Evolutionary conservation across 1,140 invertebrate genomes (phyloP).

Genomic region (Odontomachus brunneus): DNA sequence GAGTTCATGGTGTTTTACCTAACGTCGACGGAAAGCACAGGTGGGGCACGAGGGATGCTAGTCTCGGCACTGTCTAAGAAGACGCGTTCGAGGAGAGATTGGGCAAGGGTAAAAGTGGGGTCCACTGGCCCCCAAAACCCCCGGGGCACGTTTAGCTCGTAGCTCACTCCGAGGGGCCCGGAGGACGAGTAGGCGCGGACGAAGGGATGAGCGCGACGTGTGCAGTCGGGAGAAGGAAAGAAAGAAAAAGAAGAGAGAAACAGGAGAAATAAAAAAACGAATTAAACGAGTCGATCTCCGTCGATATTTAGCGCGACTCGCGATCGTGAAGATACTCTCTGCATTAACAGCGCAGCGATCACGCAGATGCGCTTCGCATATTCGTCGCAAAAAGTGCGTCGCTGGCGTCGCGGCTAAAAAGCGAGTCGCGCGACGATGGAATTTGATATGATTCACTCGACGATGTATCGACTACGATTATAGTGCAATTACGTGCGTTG

Average conservation of each 20-base stretch:
- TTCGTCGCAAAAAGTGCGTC: conserved; percentile 1
- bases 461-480: conserved; percentile 24
- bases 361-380: no score
- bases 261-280: background rate
- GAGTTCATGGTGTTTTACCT: background rate
- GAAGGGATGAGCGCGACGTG: conserved; percentile 40
- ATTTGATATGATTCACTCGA: conserved; percentile 43
- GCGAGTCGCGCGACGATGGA: background rate
- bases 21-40: background rate
- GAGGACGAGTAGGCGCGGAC: conserved; percentile 45
- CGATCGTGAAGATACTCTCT: background rate
- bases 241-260: background rate
- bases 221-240: background rate
- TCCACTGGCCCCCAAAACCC: conserved; percentile 41
- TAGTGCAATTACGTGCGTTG: conserved; percentile 29
- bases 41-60: background rate
- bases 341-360: conserved; percentile 5
- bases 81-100: conserved; percentile 62
- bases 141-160: conserved; percentile 70
- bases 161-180: conserved; percentile 64
- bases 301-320: conserved; percentile 8
- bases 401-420: background rate
- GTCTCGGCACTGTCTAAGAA: conserved; percentile 59
- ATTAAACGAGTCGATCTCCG: conserved; percentile 8
- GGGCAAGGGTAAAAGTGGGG: conserved; percentile 72